phyloP scores from a whole-genome alignment of 2,113 vertebrate species.

The Gymnogyps californianus region DNA sequence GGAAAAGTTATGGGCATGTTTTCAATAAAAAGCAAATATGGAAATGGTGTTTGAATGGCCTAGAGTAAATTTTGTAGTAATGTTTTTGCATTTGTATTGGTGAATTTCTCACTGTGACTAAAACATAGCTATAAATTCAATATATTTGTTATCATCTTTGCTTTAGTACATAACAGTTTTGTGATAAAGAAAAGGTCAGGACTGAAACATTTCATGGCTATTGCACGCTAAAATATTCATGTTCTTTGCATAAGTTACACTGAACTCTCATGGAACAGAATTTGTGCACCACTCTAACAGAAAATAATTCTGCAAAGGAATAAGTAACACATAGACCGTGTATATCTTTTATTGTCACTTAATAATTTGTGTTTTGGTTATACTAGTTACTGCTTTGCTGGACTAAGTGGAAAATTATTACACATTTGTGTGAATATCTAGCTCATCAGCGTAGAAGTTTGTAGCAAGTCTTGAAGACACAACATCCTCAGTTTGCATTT shows the following conservation, averaged over 20 bases:
- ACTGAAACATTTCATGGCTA: background rate
- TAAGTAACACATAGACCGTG: background rate
- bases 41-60: background rate
- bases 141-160: background rate
- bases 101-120: background rate
- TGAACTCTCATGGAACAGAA: background rate
- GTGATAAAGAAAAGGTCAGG: background rate
- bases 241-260: background rate
- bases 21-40: background rate
- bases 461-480: background rate
- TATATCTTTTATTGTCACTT: background rate
- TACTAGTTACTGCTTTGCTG: background rate
- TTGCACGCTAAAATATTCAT: background rate
- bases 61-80: background rate
- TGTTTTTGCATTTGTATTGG: background rate
- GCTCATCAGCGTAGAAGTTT: background rate
- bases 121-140: background rate
- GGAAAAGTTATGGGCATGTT: background rate
- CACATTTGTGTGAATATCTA: background rate
- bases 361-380: background rate
- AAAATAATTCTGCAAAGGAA: background rate
- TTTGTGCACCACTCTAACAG: background rate
- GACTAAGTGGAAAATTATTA: background rate
- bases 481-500: background rate
- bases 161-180: background rate